These are phyloP conservation scores for Pangasius sanitwongsei DNA, from an alignment of 2,797 vertebrate species.

Conservation along the genomic window DNA sequence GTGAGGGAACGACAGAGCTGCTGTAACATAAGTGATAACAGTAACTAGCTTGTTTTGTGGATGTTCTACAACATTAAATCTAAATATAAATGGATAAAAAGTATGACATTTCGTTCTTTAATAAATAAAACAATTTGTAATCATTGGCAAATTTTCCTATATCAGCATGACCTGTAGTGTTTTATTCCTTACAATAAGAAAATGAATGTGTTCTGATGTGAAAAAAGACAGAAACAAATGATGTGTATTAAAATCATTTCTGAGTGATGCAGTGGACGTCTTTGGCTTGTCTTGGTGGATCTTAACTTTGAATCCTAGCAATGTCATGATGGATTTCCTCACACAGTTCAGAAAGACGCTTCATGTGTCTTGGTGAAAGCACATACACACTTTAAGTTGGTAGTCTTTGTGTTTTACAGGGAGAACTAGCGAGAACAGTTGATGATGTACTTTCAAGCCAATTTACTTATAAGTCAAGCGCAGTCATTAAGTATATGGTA, in stretches of 20 bases:
- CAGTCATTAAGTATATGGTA: neutral
- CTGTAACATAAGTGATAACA: too few relatives aligned
- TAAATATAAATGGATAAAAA: neutral
- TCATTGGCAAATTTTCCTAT: neutral
- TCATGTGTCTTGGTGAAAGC: too few relatives aligned
- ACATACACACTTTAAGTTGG: neutral
- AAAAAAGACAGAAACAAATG: neutral
- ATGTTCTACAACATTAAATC: neutral
- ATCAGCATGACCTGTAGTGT: neutral
- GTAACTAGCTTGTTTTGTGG: neutral
- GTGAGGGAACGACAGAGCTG: neutral
- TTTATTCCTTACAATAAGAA: neutral
- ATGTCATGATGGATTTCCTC: neutral
- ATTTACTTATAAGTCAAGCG: neutral
- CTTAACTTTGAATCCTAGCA: neutral
- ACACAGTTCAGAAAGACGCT: neutral
- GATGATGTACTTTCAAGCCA: neutral
- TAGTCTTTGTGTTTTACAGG: neutral
- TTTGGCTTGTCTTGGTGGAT: neutral
- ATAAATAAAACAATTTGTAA: neutral
- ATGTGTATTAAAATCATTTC: neutral
- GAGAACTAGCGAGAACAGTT: neutral
- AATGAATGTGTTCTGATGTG: neutral
- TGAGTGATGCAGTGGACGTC: neutral
- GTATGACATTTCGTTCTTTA: neutral